Percentiles rank a stretch among this genome's conserved stretches.
phyloP scores from a whole-genome alignment of 2,888 invertebrate species.

The Athalia rosae region DNA sequence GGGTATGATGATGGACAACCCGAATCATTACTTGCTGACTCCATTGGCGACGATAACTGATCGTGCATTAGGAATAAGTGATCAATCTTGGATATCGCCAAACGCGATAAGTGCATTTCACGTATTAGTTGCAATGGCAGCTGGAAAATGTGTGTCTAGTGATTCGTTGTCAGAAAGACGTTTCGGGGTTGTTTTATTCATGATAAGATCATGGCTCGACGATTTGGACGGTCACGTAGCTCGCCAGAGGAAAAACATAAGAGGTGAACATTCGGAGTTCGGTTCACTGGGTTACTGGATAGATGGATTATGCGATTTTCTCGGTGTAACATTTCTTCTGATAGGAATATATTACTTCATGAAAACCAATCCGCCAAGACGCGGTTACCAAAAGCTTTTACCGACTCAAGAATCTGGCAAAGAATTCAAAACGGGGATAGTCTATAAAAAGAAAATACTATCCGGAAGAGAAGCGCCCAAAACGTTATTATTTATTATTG shows the following conservation, averaged over 20 bases:
- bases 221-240: conserved; percentile 92
- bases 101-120: conserved; percentile 90
- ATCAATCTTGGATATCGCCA: conserved; percentile 81
- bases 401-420: conserved; percentile 69
- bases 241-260: conserved; percentile 83
- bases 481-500: conserved; percentile 80
- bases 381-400: conserved; percentile 83
- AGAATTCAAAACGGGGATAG: conserved; percentile 14
- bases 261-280: conserved; percentile 87
- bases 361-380: conserved; percentile 83
- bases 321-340: conserved; percentile 84
- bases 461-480: conserved; percentile 78
- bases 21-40: conserved; percentile 88
- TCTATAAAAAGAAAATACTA: conserved; percentile 9
- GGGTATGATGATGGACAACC: conserved; percentile 87
- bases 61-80: conserved; percentile 79
- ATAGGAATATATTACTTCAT: conserved; percentile 82
- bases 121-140: conserved; percentile 83
- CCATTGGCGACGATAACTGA: conserved; percentile 87
- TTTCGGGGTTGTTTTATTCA: conserved; percentile 85
- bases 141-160: conserved; percentile 85
- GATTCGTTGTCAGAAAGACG: conserved; percentile 83
- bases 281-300: conserved; percentile 88
- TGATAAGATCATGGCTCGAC: conserved; percentile 88
- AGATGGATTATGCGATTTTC: conserved; percentile 87